These are phyloP conservation scores for Phaetusa simplex DNA, from an alignment of 2,113 vertebrate species.

Conservation along the genomic window DNA sequence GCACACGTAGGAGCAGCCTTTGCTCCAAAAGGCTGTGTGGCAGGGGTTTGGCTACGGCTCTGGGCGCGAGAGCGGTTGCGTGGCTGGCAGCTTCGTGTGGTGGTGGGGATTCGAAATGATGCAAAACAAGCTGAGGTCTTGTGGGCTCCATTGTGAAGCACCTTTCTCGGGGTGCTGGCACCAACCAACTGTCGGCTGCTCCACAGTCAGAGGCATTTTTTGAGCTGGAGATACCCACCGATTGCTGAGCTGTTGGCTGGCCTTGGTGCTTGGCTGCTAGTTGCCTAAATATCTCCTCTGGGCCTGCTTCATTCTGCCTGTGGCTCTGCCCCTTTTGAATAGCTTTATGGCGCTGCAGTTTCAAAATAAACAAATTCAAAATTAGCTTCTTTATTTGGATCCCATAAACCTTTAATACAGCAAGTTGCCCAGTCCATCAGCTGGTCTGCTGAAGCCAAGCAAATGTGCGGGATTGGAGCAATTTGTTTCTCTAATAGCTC, in stretches of 20 bases:
- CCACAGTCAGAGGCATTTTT: background rate
- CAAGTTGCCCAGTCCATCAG: background rate
- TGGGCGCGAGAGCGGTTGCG: background rate
- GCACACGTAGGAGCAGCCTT: accelerated
- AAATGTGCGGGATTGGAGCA: background rate
- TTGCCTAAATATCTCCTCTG: background rate
- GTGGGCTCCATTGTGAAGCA: background rate
- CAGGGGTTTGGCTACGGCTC: background rate
- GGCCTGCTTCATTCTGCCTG: background rate
- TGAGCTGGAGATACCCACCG: background rate
- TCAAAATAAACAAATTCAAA: background rate
- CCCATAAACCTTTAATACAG: background rate
- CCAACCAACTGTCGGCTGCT: background rate
- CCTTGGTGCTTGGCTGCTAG: background rate
- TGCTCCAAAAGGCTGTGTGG: background rate
- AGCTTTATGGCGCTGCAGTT: background rate
- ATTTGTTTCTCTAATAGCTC: background rate
- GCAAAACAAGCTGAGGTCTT: background rate
- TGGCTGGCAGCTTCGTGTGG: background rate
- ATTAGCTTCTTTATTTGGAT: background rate
- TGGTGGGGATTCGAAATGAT: background rate
- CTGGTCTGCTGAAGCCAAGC: background rate
- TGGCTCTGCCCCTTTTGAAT: background rate
- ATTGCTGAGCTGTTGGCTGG: background rate
- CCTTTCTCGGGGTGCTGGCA: background rate